Evolutionary conservation across 2,888 invertebrate genomes (phyloP).

Genomic region (Bhutanitis thaidina): DNA sequence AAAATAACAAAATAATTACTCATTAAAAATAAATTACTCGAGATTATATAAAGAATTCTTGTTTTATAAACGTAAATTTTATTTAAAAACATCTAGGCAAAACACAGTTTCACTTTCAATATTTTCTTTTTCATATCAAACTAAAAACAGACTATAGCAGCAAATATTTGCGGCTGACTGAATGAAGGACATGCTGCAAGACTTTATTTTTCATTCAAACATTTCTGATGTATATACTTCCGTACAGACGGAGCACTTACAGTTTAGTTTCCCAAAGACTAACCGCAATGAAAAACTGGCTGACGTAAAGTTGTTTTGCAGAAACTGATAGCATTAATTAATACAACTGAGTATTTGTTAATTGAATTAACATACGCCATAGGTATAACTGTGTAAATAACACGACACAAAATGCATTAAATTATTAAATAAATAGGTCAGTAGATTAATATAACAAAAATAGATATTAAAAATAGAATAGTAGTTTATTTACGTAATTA

Average conservation of each 20-base stretch:
- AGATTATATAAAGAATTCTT: too few relatives aligned
- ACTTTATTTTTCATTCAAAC: slow-evolving; percentile 35
- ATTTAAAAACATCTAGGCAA: not conserved
- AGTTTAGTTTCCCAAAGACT: slow-evolving; percentile 34
- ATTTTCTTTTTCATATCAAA: not conserved
- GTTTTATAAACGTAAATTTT: too few relatives aligned
- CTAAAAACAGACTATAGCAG: slow-evolving; percentile 24
- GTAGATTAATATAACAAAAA: slow-evolving; percentile 6
- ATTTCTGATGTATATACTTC: slow-evolving; percentile 36
- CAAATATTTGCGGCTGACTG: slow-evolving; percentile 48
- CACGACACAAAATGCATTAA: slow-evolving; percentile 5
- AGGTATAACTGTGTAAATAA: not conserved
- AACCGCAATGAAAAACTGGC: slow-evolving; percentile 29
- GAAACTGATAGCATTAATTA: slow-evolving; percentile 65
- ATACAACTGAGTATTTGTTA: slow-evolving; percentile 43
- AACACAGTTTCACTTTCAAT: slow-evolving; percentile 13
- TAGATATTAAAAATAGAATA: not conserved
- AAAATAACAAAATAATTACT: too few relatives aligned
- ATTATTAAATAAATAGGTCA: slow-evolving; percentile 5
- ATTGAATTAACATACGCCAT: slow-evolving; percentile 23
- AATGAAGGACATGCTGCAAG: slow-evolving; percentile 57
- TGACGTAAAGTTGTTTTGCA: slow-evolving; percentile 57
- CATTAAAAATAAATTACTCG: too few relatives aligned
- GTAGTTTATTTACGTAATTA: not conserved
- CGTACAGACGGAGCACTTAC: slow-evolving; percentile 35